Percentiles rank a stretch among this genome's conserved stretches.
phyloP scores from a whole-genome alignment of 2,797 vertebrate species.

The Mionectes olivaceus region DNA sequence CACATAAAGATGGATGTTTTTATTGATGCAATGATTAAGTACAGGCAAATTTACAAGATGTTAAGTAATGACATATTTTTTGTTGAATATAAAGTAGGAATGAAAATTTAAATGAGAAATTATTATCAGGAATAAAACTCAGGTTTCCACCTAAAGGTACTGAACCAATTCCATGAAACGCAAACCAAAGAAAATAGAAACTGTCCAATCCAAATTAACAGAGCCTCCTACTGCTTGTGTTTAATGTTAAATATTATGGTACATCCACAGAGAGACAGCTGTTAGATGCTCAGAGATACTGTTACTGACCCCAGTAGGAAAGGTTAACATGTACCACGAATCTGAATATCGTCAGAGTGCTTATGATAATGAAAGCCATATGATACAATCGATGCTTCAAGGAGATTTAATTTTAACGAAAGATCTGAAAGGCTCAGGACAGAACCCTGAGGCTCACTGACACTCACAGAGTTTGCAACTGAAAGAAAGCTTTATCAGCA shows the following conservation, averaged over 20 bases:
- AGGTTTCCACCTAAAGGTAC: not conserved
- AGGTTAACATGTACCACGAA: slow-evolving; percentile 67
- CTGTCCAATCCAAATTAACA: slow-evolving; percentile 52
- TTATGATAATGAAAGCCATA: slow-evolving; percentile 67
- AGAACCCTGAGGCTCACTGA: not conserved
- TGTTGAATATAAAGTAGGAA: slow-evolving; percentile 32
- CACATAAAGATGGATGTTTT: not conserved
- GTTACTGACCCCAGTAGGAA: slow-evolving; percentile 70
- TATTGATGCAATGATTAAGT: slow-evolving; percentile 19
- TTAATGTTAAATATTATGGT: slow-evolving; percentile 66
- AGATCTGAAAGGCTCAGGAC: slow-evolving; percentile 29
- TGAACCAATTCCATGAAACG: not conserved
- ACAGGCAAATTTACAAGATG: slow-evolving; percentile 64
- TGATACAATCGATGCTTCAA: slow-evolving; percentile 64
- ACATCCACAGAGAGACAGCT: slow-evolving; percentile 50
- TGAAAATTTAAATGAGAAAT: slow-evolving; percentile 26
- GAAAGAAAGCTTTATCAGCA: not conserved
- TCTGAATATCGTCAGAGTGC: slow-evolving; percentile 53
- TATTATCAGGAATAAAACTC: slow-evolving; percentile 26
- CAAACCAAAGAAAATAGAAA: not conserved
- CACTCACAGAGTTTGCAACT: not conserved
- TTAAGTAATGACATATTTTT: slow-evolving; percentile 55
- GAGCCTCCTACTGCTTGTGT: slow-evolving; percentile 36
- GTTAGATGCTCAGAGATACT: slow-evolving; percentile 59
- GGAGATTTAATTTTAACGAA: slow-evolving; percentile 61